A percentile compares a stretch with the other conserved stretches of the same genome.
These are phyloP conservation scores for Thryonomys swinderianus DNA, from an alignment of 2,113 vertebrate genomes.

Conservation along the genomic window DNA sequence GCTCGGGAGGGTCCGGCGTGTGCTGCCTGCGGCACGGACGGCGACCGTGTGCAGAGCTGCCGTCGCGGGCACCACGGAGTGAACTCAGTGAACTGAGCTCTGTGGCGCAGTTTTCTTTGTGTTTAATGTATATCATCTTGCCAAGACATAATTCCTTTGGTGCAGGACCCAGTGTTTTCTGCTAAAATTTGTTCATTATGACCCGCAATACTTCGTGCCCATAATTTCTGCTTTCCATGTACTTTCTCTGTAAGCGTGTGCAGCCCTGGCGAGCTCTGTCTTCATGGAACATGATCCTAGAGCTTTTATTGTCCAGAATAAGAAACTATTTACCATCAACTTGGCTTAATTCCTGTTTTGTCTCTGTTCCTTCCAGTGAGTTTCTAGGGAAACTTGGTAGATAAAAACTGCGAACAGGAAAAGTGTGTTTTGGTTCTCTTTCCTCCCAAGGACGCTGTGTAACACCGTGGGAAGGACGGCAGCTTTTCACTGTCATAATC, in stretches of 20 bases:
- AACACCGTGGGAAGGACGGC: neutral
- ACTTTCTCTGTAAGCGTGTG: neutral
- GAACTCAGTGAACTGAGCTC: neutral
- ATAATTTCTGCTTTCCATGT: neutral
- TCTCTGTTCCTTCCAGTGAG: neutral
- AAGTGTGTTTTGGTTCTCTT: neutral
- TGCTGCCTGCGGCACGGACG: no score
- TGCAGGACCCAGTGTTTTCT: neutral
- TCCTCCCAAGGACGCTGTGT: neutral
- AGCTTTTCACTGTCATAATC: neutral
- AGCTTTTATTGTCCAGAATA: neutral
- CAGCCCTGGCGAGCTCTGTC: neutral
- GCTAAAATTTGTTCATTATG: neutral
- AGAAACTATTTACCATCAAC: neutral
- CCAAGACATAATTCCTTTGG: neutral
- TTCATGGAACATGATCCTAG: neutral
- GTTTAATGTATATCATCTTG: neutral
- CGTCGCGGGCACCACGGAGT: no score
- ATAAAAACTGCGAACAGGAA: neutral
- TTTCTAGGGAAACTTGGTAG: neutral
- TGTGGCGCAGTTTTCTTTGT: neutral
- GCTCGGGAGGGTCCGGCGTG: no score
- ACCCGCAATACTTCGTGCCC: neutral
- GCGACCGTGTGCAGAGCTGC: no score
- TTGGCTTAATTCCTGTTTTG: neutral